Evolutionary conservation across 2,113 vertebrate genomes (phyloP).

Genomic region (Ctenodactylus gundi): DNA sequence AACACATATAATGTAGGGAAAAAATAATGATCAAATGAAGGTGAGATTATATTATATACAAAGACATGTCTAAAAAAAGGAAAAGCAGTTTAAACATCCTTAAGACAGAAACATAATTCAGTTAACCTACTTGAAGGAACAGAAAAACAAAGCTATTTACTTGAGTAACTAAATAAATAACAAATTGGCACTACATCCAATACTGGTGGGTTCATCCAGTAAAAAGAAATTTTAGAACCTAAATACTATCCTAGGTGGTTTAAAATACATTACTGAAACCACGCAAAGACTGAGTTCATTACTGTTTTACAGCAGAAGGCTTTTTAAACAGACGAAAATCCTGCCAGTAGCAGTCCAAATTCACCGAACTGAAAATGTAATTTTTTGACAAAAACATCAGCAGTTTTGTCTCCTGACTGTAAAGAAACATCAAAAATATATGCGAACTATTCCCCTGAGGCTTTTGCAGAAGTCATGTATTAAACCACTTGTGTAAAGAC

Average conservation of each 20-base stretch:
- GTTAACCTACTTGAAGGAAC: neutral
- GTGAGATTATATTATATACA: neutral
- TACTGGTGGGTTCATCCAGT: neutral
- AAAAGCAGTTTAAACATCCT: neutral
- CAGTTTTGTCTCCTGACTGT: constrained; percentile 49
- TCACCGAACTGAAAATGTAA: constrained; percentile 74
- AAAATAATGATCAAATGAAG: constrained; percentile 4
- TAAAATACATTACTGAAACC: constrained; percentile 68
- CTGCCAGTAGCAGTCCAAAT: constrained; percentile 76
- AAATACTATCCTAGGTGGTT: constrained; percentile 60
- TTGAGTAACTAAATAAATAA: neutral
- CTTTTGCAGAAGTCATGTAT: constrained; percentile 62
- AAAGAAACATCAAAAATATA: constrained; percentile 67
- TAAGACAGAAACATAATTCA: no score
- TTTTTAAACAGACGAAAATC: constrained; percentile 74
- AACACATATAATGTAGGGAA: constrained; percentile 24
- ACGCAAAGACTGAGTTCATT: constrained; percentile 68
- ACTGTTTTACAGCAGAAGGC: constrained; percentile 74
- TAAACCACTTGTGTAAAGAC: constrained; percentile 53
- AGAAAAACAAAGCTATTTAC: neutral
- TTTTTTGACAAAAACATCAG: constrained; percentile 57
- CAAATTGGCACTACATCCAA: neutral
- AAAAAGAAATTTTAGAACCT: constrained; percentile 64
- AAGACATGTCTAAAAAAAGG: constrained; percentile 28
- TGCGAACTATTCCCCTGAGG: constrained; percentile 72